Evolutionary conservation across 1,140 invertebrate genomes (phyloP), one percentile per base, ranked within the genome.

Genomic region (Elysia chlorotica): DNA sequence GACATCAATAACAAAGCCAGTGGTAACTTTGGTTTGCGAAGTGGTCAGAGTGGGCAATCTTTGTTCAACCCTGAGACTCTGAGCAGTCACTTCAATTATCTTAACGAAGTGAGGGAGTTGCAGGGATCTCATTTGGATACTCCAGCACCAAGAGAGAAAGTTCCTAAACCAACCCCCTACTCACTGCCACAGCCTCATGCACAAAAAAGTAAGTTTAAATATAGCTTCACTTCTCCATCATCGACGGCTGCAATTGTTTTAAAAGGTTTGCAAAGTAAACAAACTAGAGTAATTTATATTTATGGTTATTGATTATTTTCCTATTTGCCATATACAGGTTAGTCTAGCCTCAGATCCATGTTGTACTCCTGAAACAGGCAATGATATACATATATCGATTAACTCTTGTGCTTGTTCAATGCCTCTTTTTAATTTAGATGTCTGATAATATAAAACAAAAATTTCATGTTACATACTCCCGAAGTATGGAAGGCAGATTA

Each of bases 141-240:
- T 36, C 79, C 79, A 19, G 75, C 76, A 36, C 78, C 76, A n/a
- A 69, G 78, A 57, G 48, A 68, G 2, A 73, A 65, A 38, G 63
- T 77, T 35, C 78, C 78, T 1, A 75, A 65, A 59, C 78, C 80
- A 14, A 68, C 74, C 14, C 71, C 73, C 10, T 79, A 76, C 65
- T 68, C 57, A 19, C 41, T 68, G 14, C 73, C 59, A 5, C 23
- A 71, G 23, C 37, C n/a, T n/a, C n/a, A 74, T 33, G 59, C 66
- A 10, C 37, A 54, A 1, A 74, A 74, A 69, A 65, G 73, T 74
- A 65, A 70, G 66, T 31, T 21, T n/a, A 17, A 1, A 17, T 25
- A 53, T n/a, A 2, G n/a, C 17, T 63, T 63, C n/a, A n/a, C n/a
- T n/a, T n/a, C n/a, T n/a, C n/a, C n/a, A n/a, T n/a, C n/a, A n/a